Evolutionary conservation across 2,888 invertebrate species (phyloP), one percentile per base, ranked within the genome.

Genomic region (Eupithecia dodoneata): DNA sequence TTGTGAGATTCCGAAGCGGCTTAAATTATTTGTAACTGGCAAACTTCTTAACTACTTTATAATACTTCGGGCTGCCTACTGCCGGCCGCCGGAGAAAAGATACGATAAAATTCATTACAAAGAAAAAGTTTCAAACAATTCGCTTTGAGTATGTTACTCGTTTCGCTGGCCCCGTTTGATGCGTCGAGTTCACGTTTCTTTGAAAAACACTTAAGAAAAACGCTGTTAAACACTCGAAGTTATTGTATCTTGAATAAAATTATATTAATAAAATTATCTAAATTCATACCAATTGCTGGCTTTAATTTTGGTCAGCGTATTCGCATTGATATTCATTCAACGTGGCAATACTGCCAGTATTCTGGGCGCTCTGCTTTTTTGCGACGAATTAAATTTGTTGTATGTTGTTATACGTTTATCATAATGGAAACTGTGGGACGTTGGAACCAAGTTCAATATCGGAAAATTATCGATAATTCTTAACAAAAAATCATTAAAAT

Each of bases 21-120:
- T 76, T 78, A 71, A 76, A 80, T 78, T 79, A 78, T 77, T 77
- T 79, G 79, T 78, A 79, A 79, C 77, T 71, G 74, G 75, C 71
- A 66, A 78, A 80, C 77, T 81, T 75, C 9, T 69, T 76, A 76
- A 77, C 79, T 81, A 77, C 76, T 79, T 76, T 63, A 74, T 66
- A 73, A 79, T 76, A 76, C 71, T 79, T 76, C 44, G 72, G 70
- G 72, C 63, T 52, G 72, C 74, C 67, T 44, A 66, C 69, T 47
- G 65, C 72, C 52, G 71, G 44, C 52, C 4, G 65, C 52, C 13
- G 45, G 41, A 63, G 52, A 18, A 30, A 47, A 49, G 73, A 72
- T 73, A 69, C 74, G 63, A 73, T 12, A 52, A 69, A 78, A 76
- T 76, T 73, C 74, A 71, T 80, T 81, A 74, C 73, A 73, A 77